Evolutionary conservation across 2,888 invertebrate genomes (phyloP), one percentile per base, ranked within the genome.

Genomic region (Bombyx huttoni): DNA sequence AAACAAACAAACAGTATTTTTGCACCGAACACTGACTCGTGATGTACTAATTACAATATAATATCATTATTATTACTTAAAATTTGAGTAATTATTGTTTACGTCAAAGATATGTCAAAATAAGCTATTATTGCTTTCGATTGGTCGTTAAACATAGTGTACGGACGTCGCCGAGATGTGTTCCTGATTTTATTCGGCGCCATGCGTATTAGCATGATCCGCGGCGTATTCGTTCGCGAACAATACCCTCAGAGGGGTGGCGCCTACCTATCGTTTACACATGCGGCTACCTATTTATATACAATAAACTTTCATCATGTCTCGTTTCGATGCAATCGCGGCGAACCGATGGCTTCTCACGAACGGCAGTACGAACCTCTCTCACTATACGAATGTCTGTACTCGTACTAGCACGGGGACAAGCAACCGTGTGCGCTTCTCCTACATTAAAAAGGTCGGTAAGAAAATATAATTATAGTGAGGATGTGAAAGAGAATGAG

Each of bases 381-480:
- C 83, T 83, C 84, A 83, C 85, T 83, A 81, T 74, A 76, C 73
- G 70, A 67, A 75, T 75, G 73, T 75, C 64, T 71, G 75, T 75
- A 81, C 81, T 84, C 76, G 79, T 76, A 72, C 70, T 80, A 80
- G 82, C 83, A 81, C 84, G 82, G 81, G 78, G 76, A 81, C 75
- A 82, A 81, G 83, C 84, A 79, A 79, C 83, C 85, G 83, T 84
- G 85, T 82, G 81, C 84, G 84, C 84, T 84, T 81, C 76, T 82
- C 82, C 78, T 85, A 81, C 74, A 64, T 78, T 80, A 81, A 83
- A 85, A 87, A 85, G 84, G 80, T 84, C 76, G 80, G 82, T 86
- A 86, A 85, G 85, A 86, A 86, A 87, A 87, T 86, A 86, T 83
- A 83, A 84, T 80, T 82, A 83, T 84, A 87, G 87, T 87, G 86